These are phyloP conservation scores for Drosophila ercepeae DNA, from an alignment of 1,140 invertebrate genomes.

Conservation along the genomic window DNA sequence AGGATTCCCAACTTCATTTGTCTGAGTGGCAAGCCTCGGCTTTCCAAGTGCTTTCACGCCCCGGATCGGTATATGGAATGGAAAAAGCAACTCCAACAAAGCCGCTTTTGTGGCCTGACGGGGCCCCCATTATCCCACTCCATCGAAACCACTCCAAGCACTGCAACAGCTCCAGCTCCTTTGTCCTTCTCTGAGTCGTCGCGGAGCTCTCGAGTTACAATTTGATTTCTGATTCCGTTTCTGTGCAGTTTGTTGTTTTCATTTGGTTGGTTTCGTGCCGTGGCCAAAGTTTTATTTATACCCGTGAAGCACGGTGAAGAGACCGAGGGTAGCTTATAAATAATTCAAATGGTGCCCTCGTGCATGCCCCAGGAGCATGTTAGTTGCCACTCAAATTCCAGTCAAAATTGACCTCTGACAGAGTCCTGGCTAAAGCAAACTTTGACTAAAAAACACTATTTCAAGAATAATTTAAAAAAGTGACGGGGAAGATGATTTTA, in stretches of 20 bases:
- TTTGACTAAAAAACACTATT: not conserved
- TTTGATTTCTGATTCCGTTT: constrained; percentile 72
- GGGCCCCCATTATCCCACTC: constrained; percentile 8
- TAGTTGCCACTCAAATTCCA: not conserved
- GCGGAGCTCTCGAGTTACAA: constrained; percentile 66
- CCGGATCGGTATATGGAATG: constrained; percentile 32
- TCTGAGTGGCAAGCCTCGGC: constrained; percentile 51
- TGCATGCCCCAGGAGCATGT: constrained; percentile 16
- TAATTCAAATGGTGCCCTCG: constrained; percentile 61
- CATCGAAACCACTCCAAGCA: not conserved
- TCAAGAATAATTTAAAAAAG: not conserved
- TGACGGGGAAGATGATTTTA: not conserved
- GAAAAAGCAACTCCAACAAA: constrained; percentile 47
- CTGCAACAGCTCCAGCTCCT: constrained; percentile 45
- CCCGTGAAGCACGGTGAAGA: constrained; percentile 15
- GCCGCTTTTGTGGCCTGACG: constrained; percentile 51
- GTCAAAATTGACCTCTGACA: constrained; percentile 55
- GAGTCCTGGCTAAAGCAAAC: not conserved
- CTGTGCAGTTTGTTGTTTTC: constrained; percentile 46
- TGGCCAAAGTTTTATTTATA: constrained; percentile 66
- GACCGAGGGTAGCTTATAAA: constrained; percentile 59
- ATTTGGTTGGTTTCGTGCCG: constrained; percentile 43
- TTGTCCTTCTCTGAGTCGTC: constrained; percentile 22
- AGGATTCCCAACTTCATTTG: constrained; percentile 8
- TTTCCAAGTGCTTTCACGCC: constrained; percentile 71